These are phyloP conservation scores for Rhabditoides inermis DNA, from an alignment of 2,888 invertebrate species.

Conservation along the genomic window DNA sequence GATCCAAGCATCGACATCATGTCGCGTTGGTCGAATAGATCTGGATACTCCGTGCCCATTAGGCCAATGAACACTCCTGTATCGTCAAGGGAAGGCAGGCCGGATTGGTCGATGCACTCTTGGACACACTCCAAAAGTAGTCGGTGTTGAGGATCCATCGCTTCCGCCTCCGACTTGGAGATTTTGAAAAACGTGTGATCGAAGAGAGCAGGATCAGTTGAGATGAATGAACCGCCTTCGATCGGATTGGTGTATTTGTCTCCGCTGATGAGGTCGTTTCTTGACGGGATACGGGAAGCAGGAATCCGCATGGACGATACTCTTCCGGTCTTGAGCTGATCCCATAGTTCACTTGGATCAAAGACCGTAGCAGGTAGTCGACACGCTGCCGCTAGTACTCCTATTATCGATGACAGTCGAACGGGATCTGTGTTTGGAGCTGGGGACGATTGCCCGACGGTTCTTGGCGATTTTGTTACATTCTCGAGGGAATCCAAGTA, in stretches of 20 bases:
- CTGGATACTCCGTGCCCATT: conserved; percentile 47
- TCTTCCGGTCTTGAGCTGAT: conserved; percentile 29
- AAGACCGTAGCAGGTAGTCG: conserved; percentile 38
- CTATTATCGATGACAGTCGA: conserved; percentile 3
- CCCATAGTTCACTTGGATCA: conserved; percentile 36
- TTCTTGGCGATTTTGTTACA: conserved; percentile 9
- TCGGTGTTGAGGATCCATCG: conserved; percentile 49
- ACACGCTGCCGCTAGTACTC: conserved; percentile 35
- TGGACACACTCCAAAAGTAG: conserved; percentile 39
- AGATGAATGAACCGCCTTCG: conserved; percentile 45
- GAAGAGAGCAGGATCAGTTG: conserved; percentile 24
- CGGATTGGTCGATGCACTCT: conserved; percentile 38
- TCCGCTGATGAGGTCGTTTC: conserved; percentile 34
- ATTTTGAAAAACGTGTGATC: conserved; percentile 46
- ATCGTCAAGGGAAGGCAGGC: conserved; percentile 14
- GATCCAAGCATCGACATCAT: conserved; percentile 36
- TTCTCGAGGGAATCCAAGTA: conserved; percentile 17
- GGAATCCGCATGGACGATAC: conserved; percentile 36
- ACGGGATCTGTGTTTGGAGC: neutral
- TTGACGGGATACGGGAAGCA: conserved; percentile 29
- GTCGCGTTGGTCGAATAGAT: conserved; percentile 19
- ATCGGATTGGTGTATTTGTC: conserved; percentile 27
- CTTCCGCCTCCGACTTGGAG: conserved; percentile 38
- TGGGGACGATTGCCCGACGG: no score
- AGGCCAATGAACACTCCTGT: conserved; percentile 43